A percentile compares a stretch with the other conserved stretches of the same genome.
These are phyloP conservation scores for Ophion ventricosus DNA, from an alignment of 2,888 invertebrate species.

Conservation along the genomic window DNA sequence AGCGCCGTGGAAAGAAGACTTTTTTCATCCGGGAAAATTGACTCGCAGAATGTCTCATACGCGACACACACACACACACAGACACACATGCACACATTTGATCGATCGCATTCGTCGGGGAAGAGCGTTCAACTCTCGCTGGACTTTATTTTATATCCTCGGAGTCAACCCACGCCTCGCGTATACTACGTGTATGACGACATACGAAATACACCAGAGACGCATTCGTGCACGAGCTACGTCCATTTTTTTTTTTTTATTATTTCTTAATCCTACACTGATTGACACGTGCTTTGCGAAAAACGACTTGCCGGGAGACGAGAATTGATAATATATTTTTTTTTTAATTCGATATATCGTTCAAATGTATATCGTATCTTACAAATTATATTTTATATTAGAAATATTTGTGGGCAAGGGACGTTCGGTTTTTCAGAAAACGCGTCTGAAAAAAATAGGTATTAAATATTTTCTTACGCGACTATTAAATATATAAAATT, in stretches of 20 bases:
- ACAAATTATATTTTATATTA: background rate
- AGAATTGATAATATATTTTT: background rate
- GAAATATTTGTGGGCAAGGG: background rate
- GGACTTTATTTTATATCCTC: background rate
- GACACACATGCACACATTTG: conserved; percentile 9
- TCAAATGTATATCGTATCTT: background rate
- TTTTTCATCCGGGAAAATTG: conserved; percentile 5
- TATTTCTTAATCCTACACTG: background rate
- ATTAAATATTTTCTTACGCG: no score
- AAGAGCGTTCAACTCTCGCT: background rate
- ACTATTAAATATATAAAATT: no score
- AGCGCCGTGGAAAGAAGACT: background rate
- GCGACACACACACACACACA: background rate
- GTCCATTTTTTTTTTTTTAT: background rate
- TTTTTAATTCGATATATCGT: background rate
- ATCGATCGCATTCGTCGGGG: conserved; percentile 8
- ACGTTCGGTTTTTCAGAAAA: background rate
- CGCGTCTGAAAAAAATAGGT: no score
- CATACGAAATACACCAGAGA: background rate
- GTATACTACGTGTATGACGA: background rate
- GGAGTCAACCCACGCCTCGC: background rate
- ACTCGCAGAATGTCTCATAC: background rate
- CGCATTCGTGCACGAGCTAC: background rate
- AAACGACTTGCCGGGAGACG: background rate
- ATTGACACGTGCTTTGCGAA: background rate